Percentiles rank a stretch among this genome's conserved stretches.
Conservation (phyloP, 2,888 invertebrate species). For the Bellardia pandia region DNA sequence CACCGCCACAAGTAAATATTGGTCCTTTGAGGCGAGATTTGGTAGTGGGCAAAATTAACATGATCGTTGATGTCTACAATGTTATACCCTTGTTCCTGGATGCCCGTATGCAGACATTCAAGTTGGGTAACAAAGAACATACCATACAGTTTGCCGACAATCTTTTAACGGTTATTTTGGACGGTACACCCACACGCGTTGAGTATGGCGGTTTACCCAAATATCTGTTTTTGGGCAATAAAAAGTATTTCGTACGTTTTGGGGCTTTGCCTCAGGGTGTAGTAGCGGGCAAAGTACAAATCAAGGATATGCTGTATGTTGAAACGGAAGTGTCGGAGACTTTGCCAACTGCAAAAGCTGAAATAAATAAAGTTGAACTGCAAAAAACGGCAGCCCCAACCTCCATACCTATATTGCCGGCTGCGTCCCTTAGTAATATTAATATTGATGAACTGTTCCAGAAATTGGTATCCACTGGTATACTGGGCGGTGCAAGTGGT, state of each 20-base stretch:
- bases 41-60: slow-evolving; percentile 92
- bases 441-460: slow-evolving; percentile 94
- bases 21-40: slow-evolving; percentile 92
- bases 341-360: slow-evolving; percentile 35
- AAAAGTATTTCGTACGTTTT: slow-evolving; percentile 92
- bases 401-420: slow-evolving; percentile 75
- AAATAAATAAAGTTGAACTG: slow-evolving; percentile 74
- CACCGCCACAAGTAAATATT: slow-evolving; percentile 96
- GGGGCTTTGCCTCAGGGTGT: slow-evolving; percentile 90
- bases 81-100: slow-evolving; percentile 93
- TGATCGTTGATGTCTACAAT: slow-evolving; percentile 92
- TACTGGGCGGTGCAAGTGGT: slow-evolving; percentile 85
- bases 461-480: slow-evolving; percentile 93
- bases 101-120: slow-evolving; percentile 92
- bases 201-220: slow-evolving; percentile 94
- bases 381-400: slow-evolving; percentile 76
- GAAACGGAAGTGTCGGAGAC: slow-evolving; percentile 74
- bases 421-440: slow-evolving; percentile 81
- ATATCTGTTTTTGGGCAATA: slow-evolving; percentile 89
- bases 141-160: slow-evolving; percentile 92
- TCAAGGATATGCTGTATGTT: slow-evolving; percentile 90
- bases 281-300: slow-evolving; percentile 88
- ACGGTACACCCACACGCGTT: slow-evolving; percentile 90
- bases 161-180: slow-evolving; percentile 90
- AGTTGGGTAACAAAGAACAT: slow-evolving; percentile 89